These are phyloP conservation scores for Scortum barcoo DNA, from an alignment of 2,113 vertebrate genomes.

Conservation along the genomic window DNA sequence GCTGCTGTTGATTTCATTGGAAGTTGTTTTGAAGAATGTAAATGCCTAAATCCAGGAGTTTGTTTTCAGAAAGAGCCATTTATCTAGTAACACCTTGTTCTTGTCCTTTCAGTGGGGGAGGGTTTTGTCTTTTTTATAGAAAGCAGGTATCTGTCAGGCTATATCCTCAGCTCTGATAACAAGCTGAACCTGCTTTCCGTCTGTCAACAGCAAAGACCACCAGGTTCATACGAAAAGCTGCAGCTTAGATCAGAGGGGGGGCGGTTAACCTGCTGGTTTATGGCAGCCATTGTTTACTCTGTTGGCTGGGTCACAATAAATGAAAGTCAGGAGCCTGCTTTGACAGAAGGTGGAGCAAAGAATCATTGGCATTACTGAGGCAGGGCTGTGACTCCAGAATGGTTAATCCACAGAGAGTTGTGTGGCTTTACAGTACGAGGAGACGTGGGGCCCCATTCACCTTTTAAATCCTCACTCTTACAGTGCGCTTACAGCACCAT, in stretches of 20 bases:
- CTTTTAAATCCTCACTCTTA: constrained; percentile 66
- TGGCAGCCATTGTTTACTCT: constrained; percentile 2
- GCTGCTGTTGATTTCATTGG: neutral
- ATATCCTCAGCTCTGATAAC: constrained; percentile 58
- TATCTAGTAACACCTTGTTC: constrained; percentile 35
- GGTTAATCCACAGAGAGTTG: constrained; percentile 29
- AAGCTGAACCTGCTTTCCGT: constrained; percentile 68
- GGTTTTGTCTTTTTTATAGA: constrained; percentile 12
- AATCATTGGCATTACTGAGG: neutral
- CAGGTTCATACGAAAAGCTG: neutral
- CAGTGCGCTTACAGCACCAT: constrained; percentile 52
- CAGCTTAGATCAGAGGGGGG: constrained; percentile 17
- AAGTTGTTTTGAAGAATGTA: constrained; percentile 1
- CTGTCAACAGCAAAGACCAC: constrained; percentile 44
- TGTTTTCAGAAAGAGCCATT: constrained; percentile 4
- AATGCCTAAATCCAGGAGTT: constrained; percentile 13
- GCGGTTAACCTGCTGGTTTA: constrained; percentile 18
- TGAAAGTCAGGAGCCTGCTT: neutral
- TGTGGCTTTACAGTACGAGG: constrained; percentile 3
- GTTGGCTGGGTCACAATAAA: constrained; percentile 13
- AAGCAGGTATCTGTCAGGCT: constrained; percentile 57
- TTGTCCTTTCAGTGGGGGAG: constrained; percentile 3
- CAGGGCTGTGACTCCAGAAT: constrained; percentile 13
- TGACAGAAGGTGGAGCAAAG: neutral
- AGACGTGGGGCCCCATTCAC: constrained; percentile 37